Evolutionary conservation across 2,888 invertebrate species (phyloP).

Genomic region (Agonopterix subpropinquella): DNA sequence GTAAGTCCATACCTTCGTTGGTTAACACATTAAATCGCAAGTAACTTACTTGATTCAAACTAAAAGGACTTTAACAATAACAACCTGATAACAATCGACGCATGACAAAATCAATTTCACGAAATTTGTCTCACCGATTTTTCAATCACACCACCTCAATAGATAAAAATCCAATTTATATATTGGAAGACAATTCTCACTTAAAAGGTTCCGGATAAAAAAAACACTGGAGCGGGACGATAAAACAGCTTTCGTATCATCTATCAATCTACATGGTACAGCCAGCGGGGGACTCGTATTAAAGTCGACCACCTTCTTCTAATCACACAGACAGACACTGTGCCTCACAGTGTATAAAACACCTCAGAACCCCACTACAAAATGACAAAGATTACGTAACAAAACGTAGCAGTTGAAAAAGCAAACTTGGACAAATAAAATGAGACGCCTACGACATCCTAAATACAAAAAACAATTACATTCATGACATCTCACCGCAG

Average conservation of each 20-base stretch:
- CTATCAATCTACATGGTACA: slow-evolving; percentile 62
- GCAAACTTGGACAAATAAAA: slow-evolving; percentile 33
- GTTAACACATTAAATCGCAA: no score
- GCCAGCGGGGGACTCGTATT: slow-evolving; percentile 58
- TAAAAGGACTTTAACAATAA: neutral
- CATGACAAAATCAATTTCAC: slow-evolving; percentile 14
- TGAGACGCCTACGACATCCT: slow-evolving; percentile 37
- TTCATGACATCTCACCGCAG: slow-evolving; percentile 41
- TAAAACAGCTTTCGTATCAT: slow-evolving; percentile 47
- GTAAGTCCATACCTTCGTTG: no score
- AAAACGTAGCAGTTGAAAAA: slow-evolving; percentile 20
- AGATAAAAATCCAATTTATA: slow-evolving; percentile 61
- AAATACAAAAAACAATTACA: slow-evolving; percentile 55
- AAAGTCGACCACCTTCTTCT: slow-evolving; percentile 37
- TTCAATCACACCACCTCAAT: slow-evolving; percentile 28
- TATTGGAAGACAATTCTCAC: slow-evolving; percentile 61
- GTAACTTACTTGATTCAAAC: neutral
- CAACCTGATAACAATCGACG: neutral
- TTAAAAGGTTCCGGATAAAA: slow-evolving; percentile 48
- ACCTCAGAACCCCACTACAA: neutral
- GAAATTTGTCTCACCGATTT: slow-evolving; percentile 20
- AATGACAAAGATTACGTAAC: neutral
- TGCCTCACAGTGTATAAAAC: slow-evolving; percentile 13
- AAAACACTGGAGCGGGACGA: slow-evolving; percentile 31
- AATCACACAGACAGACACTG: slow-evolving; percentile 12